Evolutionary conservation across 2,888 invertebrate genomes (phyloP).

Genomic region (Orthosia gracilis): DNA sequence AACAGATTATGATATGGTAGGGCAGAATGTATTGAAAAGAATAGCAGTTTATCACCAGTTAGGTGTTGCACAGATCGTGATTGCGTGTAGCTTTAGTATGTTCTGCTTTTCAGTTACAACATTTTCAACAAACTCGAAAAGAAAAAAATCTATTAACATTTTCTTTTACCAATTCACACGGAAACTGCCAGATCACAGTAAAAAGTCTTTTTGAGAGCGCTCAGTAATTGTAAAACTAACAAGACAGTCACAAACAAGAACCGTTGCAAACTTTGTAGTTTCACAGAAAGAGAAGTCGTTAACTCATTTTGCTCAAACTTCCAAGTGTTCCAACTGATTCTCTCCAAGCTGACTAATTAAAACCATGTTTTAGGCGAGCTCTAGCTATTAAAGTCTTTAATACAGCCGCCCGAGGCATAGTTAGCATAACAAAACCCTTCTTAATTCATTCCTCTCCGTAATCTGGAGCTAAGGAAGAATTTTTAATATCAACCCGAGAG

Average conservation of each 20-base stretch:
- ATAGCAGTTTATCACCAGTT: not conserved
- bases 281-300: conserved; percentile 63
- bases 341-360: conserved; percentile 65
- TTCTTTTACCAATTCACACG: not conserved
- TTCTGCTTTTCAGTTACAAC: not conserved
- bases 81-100: not conserved
- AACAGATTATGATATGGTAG: no score
- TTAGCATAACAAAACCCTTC: conserved; percentile 77
- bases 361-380: conserved; percentile 65
- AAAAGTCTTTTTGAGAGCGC: conserved; percentile 32
- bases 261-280: conserved; percentile 48
- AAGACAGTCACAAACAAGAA: conserved; percentile 62
- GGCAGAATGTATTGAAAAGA: not conserved
- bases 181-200: conserved; percentile 24
- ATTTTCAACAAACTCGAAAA: not conserved
- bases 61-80: no score
- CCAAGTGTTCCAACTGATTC: conserved; percentile 63
- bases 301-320: conserved; percentile 66
- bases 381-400: conserved; percentile 63
- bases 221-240: conserved; percentile 58
- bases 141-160: not conserved
- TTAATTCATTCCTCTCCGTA: conserved; percentile 74
- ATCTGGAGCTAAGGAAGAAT: conserved; percentile 80
- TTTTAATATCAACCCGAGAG: conserved; percentile 85
- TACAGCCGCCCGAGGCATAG: conserved; percentile 64